A percentile compares a stretch with the other conserved stretches of the same genome.
These are phyloP conservation scores for Phymorhynchus buccinoides DNA, from an alignment of 1,140 invertebrate genomes.

Conservation along the genomic window DNA sequence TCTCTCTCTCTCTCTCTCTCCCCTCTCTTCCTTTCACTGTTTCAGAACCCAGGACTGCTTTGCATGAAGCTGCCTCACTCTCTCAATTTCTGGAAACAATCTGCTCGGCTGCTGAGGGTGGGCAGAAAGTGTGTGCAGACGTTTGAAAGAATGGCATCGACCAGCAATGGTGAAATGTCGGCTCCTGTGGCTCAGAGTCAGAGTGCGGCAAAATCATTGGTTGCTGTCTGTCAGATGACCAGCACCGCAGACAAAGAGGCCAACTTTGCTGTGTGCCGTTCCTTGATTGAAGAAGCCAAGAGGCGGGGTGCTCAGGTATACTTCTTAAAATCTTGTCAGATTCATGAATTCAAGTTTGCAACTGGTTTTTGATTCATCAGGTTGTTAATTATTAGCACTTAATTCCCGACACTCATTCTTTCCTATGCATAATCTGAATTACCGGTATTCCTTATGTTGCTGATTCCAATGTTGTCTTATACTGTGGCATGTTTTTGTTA, in stretches of 20 bases:
- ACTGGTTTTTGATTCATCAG: too few relatives aligned
- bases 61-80: neutral
- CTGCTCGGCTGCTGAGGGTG: neutral
- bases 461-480: too few relatives aligned
- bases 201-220: conserved; percentile 66
- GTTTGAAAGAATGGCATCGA: neutral
- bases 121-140: neutral
- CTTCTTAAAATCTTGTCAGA: too few relatives aligned
- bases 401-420: too few relatives aligned
- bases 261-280: conserved; percentile 79
- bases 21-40: too few relatives aligned
- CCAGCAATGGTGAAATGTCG: neutral
- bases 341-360: too few relatives aligned
- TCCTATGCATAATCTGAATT: too few relatives aligned
- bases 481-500: too few relatives aligned
- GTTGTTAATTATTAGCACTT: too few relatives aligned
- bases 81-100: neutral
- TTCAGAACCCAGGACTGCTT: too few relatives aligned
- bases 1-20: too few relatives aligned
- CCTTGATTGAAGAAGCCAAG: conserved; percentile 72
- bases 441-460: too few relatives aligned
- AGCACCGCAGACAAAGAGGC: conserved; percentile 81
- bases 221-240: conserved; percentile 88
- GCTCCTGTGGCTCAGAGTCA: neutral
- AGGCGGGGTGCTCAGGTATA: conserved; percentile 80